Evolutionary conservation across 2,888 invertebrate species (phyloP).

Genomic region (Microdon myrmicae): DNA sequence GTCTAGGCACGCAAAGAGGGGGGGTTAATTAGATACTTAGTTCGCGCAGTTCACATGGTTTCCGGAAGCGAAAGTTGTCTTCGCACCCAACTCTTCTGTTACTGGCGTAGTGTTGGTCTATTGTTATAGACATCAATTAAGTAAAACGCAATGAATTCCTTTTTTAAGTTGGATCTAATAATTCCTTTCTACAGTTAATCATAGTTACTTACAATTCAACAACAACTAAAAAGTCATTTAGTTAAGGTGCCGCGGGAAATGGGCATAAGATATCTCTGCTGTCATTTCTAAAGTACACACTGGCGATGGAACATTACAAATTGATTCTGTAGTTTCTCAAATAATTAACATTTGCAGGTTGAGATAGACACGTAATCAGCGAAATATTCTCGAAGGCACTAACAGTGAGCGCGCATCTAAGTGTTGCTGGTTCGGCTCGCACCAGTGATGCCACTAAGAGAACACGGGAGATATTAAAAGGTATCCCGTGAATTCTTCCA

Average conservation of each 20-base stretch:
- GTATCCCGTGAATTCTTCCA: slow-evolving; percentile 75
- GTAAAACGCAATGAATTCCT: slow-evolving; percentile 18
- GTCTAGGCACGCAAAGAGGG: slow-evolving; percentile 27
- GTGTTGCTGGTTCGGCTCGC: slow-evolving; percentile 56
- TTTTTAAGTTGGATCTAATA: slow-evolving; percentile 22
- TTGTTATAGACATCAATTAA: slow-evolving; percentile 1
- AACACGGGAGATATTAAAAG: slow-evolving; percentile 68
- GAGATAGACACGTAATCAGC: slow-evolving; percentile 6
- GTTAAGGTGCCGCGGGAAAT: slow-evolving; percentile 41
- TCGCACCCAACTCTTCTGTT: neutral
- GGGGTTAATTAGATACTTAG: slow-evolving; percentile 34
- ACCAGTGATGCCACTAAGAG: slow-evolving; percentile 69
- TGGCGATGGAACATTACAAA: slow-evolving; percentile 30
- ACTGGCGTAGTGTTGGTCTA: neutral
- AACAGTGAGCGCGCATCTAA: slow-evolving; percentile 26
- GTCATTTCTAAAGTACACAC: neutral
- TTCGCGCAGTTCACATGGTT: slow-evolving; percentile 21
- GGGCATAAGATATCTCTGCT: slow-evolving; percentile 12
- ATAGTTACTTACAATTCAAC: slow-evolving; percentile 33
- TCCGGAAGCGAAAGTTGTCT: neutral
- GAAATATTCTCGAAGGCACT: neutral
- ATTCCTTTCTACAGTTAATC: slow-evolving; percentile 25
- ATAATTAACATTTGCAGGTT: slow-evolving; percentile 46
- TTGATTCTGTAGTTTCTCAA: slow-evolving; percentile 46
- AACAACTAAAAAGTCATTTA: slow-evolving; percentile 47